Evolutionary conservation across 2,113 vertebrate genomes (phyloP).

Genomic region (Chaenogobius annularis): DNA sequence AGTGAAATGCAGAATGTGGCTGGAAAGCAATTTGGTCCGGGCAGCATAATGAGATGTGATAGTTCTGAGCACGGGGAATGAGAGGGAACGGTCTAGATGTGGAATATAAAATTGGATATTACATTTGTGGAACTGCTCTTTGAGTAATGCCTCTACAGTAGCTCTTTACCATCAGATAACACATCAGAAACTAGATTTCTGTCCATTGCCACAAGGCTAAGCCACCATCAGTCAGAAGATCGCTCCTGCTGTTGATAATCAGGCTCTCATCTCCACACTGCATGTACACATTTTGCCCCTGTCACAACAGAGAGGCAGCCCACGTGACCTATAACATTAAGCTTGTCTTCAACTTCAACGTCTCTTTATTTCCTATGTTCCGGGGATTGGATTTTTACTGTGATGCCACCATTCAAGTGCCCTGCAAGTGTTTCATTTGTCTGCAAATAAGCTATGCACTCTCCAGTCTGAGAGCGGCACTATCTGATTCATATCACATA

Average conservation of each 20-base stretch:
- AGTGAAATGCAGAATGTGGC: conserved; percentile 31
- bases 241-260: conserved; percentile 42
- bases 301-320: conserved; percentile 13
- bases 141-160: conserved; percentile 44
- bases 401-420: conserved; percentile 13
- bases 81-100: conserved; percentile 41
- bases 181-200: conserved; percentile 54
- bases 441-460: conserved; percentile 30
- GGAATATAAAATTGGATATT: conserved; percentile 56
- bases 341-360: conserved; percentile 16
- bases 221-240: conserved; percentile 44
- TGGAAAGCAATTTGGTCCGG: conserved; percentile 47
- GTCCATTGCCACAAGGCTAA: conserved; percentile 26
- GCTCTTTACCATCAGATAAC: conserved; percentile 52
- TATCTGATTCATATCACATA: background rate
- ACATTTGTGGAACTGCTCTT: conserved; percentile 53
- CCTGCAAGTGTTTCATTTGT: conserved; percentile 24
- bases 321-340: conserved; percentile 24
- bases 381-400: conserved; percentile 16
- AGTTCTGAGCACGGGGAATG: conserved; percentile 59
- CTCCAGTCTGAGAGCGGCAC: background rate
- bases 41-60: conserved; percentile 64
- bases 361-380: conserved; percentile 14
- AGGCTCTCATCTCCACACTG: conserved; percentile 39
- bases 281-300: conserved; percentile 26